Evolutionary conservation across 2,113 vertebrate genomes (phyloP), one percentile per base, ranked within the genome.

Genomic region (Camelus dromedarius): DNA sequence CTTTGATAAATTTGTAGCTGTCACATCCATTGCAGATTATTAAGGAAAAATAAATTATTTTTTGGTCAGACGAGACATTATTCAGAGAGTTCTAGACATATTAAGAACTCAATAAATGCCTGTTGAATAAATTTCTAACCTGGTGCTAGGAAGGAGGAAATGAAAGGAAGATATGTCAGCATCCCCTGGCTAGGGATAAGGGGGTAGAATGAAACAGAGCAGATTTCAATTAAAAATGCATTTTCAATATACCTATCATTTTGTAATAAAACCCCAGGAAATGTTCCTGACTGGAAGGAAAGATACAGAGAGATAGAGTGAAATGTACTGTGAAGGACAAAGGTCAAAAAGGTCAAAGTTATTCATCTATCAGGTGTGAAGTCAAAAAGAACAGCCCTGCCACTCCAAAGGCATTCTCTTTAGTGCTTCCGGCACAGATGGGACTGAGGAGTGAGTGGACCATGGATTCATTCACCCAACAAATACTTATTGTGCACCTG

Each of bases 1-100:
- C n/a, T 93, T 93, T 60, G 8, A 69, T 86, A 94, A 69, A 93
- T 87, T 95, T 89, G 10, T 67, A 83, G 62, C 20, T 86, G 28
- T 35, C 38, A 81, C 2, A 69, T 94, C 18, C 20, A 76, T 77
- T 91, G 22, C 19, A 85, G 28, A 64, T 92, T 93, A 80, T 76
- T 92, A 80, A 22, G 32, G 20, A 77, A 92, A 96, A 52, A 32
- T 80, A n/a, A 13, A 66, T 88, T 70, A 60, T 48, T 54, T 42
- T 50, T 90, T 38, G 7, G 30, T 54, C 64, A 0, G 52, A 22
- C 52, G 52, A 79, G 76, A 56, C 30, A 66, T 79, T 56, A 79
- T 32, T 77, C 19, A 79, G 76, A 89, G 46, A 93, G 8, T 62
- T 95, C 28, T 70, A 80, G 20, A 56, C 35, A 67, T 90, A 72